Percentiles rank a stretch among this genome's conserved stretches.
These are phyloP conservation scores for Crotalus horridus DNA, from an alignment of 2,113 vertebrate genomes.

Conservation along the genomic window DNA sequence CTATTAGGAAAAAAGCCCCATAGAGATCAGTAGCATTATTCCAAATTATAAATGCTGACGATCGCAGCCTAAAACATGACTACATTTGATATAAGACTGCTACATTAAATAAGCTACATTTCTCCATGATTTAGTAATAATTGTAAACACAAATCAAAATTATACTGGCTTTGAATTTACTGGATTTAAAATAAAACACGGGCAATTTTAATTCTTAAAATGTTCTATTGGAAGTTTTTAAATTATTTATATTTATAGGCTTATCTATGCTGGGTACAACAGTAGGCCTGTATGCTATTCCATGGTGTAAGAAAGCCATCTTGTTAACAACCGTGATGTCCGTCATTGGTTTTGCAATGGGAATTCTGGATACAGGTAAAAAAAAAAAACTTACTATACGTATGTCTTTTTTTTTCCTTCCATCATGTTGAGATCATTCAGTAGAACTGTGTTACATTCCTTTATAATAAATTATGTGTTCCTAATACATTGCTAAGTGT, in stretches of 20 bases:
- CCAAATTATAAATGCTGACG: not conserved
- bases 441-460: accelerated
- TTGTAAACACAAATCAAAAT: not conserved
- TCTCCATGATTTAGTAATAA: not conserved
- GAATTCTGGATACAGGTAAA: constrained; percentile 89
- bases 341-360: constrained; percentile 83
- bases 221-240: not conserved
- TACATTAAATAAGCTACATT: not conserved
- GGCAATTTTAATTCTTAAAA: not conserved
- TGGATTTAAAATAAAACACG: not conserved
- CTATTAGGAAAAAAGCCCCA: not conserved
- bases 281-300: constrained; percentile 77
- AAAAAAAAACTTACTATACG: not conserved
- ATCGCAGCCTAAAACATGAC: not conserved
- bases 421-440: not conserved
- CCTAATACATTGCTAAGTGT: not conserved
- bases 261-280: constrained; percentile 78
- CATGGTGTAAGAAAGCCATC: constrained; percentile 81
- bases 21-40: not conserved
- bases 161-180: not conserved
- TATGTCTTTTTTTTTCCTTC: not conserved
- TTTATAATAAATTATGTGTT: not conserved
- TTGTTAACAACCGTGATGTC: constrained; percentile 79
- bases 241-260: constrained; percentile 53
- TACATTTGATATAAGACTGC: not conserved